Evolutionary conservation across 1,140 invertebrate species (phyloP).

Genomic region (Apis cerana): DNA sequence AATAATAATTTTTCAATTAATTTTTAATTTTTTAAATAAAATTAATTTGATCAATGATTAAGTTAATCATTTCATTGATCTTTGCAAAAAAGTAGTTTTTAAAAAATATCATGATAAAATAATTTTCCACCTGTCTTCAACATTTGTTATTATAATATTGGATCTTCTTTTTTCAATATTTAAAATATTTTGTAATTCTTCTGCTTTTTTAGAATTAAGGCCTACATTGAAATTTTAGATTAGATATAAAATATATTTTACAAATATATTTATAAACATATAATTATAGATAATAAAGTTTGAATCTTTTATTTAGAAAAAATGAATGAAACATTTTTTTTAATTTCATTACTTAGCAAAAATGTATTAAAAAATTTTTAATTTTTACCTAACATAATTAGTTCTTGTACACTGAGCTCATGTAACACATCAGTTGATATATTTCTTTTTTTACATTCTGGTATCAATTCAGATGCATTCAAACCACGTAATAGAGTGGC

Average conservation of each 20-base stretch:
- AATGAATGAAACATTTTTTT: not conserved
- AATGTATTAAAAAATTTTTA: not conserved
- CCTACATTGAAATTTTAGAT: slow-evolving; percentile 6
- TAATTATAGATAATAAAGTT: not conserved
- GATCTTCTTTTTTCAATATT: not conserved
- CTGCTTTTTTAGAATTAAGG: not conserved
- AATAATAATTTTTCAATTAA: not conserved
- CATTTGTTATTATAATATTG: not conserved
- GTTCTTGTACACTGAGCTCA: slow-evolving; percentile 40
- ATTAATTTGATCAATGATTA: not conserved
- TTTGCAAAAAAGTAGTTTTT: not conserved
- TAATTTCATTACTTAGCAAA: not conserved
- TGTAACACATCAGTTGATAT: slow-evolving; percentile 47
- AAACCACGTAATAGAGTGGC: slow-evolving; percentile 36
- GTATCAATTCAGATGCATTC: slow-evolving; percentile 38
- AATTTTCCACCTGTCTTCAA: slow-evolving; percentile 20
- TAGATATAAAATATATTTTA: not conserved
- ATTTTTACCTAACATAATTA: slow-evolving; percentile 40
- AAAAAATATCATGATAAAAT: not conserved
- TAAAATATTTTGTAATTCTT: slow-evolving; percentile 21
- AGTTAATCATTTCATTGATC: not conserved
- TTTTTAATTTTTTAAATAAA: not conserved
- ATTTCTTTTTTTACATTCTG: slow-evolving; percentile 43
- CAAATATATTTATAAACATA: too few relatives aligned
- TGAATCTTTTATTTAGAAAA: not conserved